Conservation (phyloP, 2,113 vertebrate genomes). For the Corvus moneduloides region DNA sequence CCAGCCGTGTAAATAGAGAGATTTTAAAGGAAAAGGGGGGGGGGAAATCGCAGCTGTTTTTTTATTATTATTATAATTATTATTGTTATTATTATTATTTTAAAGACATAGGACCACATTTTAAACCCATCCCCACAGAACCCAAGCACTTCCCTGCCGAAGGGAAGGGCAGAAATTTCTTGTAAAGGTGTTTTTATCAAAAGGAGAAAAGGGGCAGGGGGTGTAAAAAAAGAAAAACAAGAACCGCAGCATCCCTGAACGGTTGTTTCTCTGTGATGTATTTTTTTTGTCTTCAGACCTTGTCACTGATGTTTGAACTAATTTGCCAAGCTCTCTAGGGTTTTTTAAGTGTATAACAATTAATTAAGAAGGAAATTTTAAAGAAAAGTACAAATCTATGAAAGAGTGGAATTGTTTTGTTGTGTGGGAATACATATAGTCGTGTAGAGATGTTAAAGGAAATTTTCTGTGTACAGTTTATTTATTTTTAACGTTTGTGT, state of each 20-base stretch:
- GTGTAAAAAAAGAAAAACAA: neutral
- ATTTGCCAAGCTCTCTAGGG: slow-evolving; percentile 80
- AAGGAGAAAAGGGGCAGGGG: neutral
- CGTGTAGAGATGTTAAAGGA: slow-evolving; percentile 83
- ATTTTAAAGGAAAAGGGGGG: slow-evolving; percentile 79
- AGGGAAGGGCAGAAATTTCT: slow-evolving; percentile 72
- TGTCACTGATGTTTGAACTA: slow-evolving; percentile 83
- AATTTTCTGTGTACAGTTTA: slow-evolving; percentile 86
- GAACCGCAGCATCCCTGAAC: neutral
- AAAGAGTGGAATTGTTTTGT: slow-evolving; percentile 78
- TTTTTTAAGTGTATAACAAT: slow-evolving; percentile 80
- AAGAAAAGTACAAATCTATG: slow-evolving; percentile 83
- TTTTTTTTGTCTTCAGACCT: slow-evolving; percentile 61
- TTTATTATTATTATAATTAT: slow-evolving; percentile 41
- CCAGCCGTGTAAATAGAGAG: slow-evolving; percentile 89
- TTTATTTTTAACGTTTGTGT: slow-evolving; percentile 92
- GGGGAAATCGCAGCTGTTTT: slow-evolving; percentile 62
- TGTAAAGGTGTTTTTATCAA: slow-evolving; percentile 23
- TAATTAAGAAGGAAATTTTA: slow-evolving; percentile 78
- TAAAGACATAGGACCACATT: slow-evolving; percentile 89
- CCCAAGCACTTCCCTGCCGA: slow-evolving; percentile 7
- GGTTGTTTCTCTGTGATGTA: slow-evolving; percentile 37
- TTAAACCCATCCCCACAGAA: slow-evolving; percentile 70
- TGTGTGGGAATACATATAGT: slow-evolving; percentile 85
- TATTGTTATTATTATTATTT: slow-evolving; percentile 76